These are phyloP conservation scores for Watsonalla binaria DNA, from an alignment of 2,888 invertebrate genomes.

Conservation along the genomic window DNA sequence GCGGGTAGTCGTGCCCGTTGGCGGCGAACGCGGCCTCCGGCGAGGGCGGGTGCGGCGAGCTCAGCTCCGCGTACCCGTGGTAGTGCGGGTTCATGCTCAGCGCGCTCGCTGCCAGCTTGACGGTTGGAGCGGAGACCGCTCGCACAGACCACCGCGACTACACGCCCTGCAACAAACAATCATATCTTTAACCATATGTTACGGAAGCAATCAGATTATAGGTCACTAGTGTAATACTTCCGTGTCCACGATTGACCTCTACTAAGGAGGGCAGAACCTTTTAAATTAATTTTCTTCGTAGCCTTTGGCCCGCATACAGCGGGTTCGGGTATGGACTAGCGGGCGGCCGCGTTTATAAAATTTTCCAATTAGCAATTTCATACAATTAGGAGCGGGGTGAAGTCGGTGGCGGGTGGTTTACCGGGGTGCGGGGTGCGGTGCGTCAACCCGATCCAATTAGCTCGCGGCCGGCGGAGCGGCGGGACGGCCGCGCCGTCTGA, in stretches of 20 bases:
- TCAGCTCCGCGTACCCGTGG: slow-evolving; percentile 90
- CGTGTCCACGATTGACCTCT: slow-evolving; percentile 14
- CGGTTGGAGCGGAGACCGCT: slow-evolving; percentile 80
- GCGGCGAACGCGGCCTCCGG: slow-evolving; percentile 84
- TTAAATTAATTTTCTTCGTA: slow-evolving; percentile 44
- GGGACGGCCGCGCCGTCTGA: slow-evolving; percentile 64
- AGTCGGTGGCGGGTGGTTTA: slow-evolving; percentile 32
- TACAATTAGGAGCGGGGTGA: slow-evolving; percentile 71
- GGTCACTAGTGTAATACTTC: slow-evolving; percentile 9
- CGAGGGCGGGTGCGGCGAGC: slow-evolving; percentile 87
- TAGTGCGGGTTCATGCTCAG: slow-evolving; percentile 95
- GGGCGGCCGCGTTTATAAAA: slow-evolving; percentile 76
- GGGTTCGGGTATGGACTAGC: slow-evolving; percentile 56
- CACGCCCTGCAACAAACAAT: slow-evolving; percentile 64
- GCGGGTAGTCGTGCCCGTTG: slow-evolving; percentile 80
- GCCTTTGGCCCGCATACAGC: slow-evolving; percentile 35
- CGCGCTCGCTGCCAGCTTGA: slow-evolving; percentile 93
- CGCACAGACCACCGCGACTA: slow-evolving; percentile 71
- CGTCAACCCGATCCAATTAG: slow-evolving; percentile 79
- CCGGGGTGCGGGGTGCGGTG: slow-evolving; percentile 50
- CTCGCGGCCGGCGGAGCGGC: slow-evolving; percentile 74
- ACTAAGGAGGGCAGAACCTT: slow-evolving; percentile 32
- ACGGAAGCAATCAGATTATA: slow-evolving; percentile 7
- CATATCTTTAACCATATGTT: not conserved
- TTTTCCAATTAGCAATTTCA: slow-evolving; percentile 79